Evolutionary conservation across 2,113 vertebrate species (phyloP), one percentile per base, ranked within the genome.

Genomic region (Microtus montanus): DNA sequence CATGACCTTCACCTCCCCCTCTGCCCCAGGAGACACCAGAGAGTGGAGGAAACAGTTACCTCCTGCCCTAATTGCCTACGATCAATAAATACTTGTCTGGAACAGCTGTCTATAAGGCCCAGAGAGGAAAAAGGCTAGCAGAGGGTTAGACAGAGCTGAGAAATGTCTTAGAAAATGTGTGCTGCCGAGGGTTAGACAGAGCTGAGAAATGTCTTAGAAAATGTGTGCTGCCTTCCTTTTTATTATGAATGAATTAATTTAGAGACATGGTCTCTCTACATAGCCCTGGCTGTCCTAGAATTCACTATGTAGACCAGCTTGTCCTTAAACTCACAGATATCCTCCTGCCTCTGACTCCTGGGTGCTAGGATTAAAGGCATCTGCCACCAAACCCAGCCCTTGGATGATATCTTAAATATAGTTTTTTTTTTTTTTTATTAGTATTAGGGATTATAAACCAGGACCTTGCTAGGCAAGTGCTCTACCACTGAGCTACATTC

Each of bases 81-180:
- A 92, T 93, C 90, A 87, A 77, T 78, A 54, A 97, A 95, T 49
- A 71, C 28, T 87, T 89, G 54, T 90, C 92, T 92, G 71, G 13
- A 94, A 74, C 41, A 95, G 63, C 17, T 86, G 66, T 87, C 58
- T 77, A n/a, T 70, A 94, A 93, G 47, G 8, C 49, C 58, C 83
- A 94, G 79, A 90, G 68, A 83, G 85, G 33, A 94, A 95, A 92
- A 79, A 9, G n/a, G 66, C 30, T 77, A n/a, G 33, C 0, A 73
- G 41, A 22, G 52, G 89, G 58, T 77, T 7, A 90, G 28, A 93
- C 87, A 4, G 11, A 73, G 84, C 44, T 71, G 41, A 3, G 22
- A 44, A 94, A 71, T 82, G 35, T 89, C 70, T 89, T 92, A 92
- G 83, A 91, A 91, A 86, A 92, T 38, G 75, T 82, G 49, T 8